Evolutionary conservation across 2,888 invertebrate genomes (phyloP), one percentile per base, ranked within the genome.

Genomic region (Sthenelais limicola): DNA sequence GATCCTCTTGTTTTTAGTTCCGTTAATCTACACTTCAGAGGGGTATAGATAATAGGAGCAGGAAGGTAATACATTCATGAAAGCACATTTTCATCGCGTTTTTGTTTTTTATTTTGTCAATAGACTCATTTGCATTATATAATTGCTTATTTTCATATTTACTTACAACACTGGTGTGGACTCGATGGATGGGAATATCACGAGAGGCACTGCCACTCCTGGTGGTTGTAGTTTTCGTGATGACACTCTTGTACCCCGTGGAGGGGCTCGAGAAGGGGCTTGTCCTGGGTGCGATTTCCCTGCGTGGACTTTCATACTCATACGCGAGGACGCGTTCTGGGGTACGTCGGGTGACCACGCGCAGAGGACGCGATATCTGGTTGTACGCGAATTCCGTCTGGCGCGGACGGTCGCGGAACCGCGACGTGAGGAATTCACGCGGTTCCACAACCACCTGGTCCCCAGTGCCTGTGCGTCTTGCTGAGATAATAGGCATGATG

Each of bases 261-360:
- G 15, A 32, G 7, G 56, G 56, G 12, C 56, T 18, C 18, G 30
- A 18, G 30, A 56, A 56, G 56, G 56, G 56, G 32, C 56, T 56
- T 32, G 56, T 56, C 30, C 56, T 28, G 5, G 56, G 56, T n/a
- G 52, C 24, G 12, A 52, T 7, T n/a, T 32, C 30, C 56, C 30
- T 32, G 56, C 21, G 21, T 2, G 56, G 56, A n/a, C 30, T 30
- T 12, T 35, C 38, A 18, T 43, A 38, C 38, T 38, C 62, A 43
- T 62, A 62, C 21, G 12, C 18, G 15, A 35, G 21, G 38, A 38
- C 24, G 38, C 62, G 62, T 12, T 62, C 62, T 2, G 62, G 62
- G 12, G 62, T 62, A 26, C 24, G 38, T 12, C 62, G 62, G 15
- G 62, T 62, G 62, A 62, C 38, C 38, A 62, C 62, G 62, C 62